Base-by-base conservation (phyloP, 2,888 invertebrate genomes). In the Hofmannophila pseudospretella region DNA sequence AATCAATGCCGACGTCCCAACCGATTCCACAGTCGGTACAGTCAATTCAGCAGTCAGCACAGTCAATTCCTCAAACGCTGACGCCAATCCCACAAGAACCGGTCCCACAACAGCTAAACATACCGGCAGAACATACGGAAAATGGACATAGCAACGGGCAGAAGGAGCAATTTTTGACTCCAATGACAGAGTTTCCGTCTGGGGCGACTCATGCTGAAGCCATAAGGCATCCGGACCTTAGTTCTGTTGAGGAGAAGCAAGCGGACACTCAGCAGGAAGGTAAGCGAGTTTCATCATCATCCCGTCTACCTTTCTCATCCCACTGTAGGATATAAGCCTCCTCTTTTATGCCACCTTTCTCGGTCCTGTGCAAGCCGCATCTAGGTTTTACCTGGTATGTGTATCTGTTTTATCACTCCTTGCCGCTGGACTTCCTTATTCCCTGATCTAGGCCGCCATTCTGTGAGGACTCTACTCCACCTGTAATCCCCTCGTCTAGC, bases 131-230 rank as follows among this genome's bases (percentile, higher is more conserved):
- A 1, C 62, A 57, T 5, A 41, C 47, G 4, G 77, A 76, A 40
- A 75, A 78, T 32, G 71, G 70, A 1, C 55, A 62, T 10, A 58
- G 52, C 32, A 76, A 73, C 34, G 49, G 52, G 0, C 70, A 67
- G 32, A 84, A 78, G 45, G 87, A 88, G 36, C 86, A 87, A 57
- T 88, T 82, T 50, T 56, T 76, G 38, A 88, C 88, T 11, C 88
- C 88, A 14, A 47, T 86, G 64, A 73, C 76, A 3, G 88, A 88
- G 59, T 65, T 82, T 34, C 80, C 84, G 0, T 65, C 74, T 1
- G 70, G 64, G 1, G 60, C 68, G 3, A 60, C 64, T 7, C 81
- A 80, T 19, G 43, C 51, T 2, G 80, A 80, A 25, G 69, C 70
- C 7, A 64, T 67, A 8, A 63, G 63, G 44, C 79, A 65, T 32